Conservation (phyloP, 2,797 vertebrate genomes). For the Morelia viridis region DNA sequence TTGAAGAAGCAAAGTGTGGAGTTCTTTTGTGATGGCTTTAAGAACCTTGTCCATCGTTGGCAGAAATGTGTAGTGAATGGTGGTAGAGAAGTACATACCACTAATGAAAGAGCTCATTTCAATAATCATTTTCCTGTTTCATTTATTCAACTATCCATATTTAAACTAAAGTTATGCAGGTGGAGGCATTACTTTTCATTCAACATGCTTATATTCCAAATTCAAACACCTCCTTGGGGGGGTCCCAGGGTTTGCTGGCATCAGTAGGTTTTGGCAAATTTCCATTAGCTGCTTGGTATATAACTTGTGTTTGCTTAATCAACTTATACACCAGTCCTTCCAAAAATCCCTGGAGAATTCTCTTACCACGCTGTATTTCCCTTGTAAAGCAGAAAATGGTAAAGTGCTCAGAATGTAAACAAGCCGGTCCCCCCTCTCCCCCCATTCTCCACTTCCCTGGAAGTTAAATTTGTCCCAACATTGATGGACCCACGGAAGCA, state of each 20-base stretch:
- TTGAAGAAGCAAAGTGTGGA: not conserved
- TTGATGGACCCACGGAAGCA: too few species aligned
- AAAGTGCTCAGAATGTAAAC: too few species aligned
- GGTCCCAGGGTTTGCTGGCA: not conserved
- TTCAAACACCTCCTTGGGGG: not conserved
- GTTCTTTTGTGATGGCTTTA: not conserved
- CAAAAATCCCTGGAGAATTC: too few species aligned
- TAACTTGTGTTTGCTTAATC: too few species aligned
- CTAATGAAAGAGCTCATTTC: not conserved
- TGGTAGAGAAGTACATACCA: not conserved
- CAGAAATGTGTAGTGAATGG: not conserved
- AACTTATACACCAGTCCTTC: too few species aligned
- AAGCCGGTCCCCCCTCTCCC: too few species aligned
- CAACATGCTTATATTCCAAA: not conserved
- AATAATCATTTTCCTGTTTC: not conserved
- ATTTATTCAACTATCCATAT: not conserved
- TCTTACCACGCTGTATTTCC: too few species aligned
- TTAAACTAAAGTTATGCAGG: not conserved
- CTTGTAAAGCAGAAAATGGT: too few species aligned
- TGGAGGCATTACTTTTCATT: not conserved
- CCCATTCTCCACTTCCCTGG: too few species aligned
- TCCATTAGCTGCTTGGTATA: not conserved
- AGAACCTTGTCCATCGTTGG: not conserved
- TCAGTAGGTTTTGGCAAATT: not conserved
- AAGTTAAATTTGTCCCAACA: too few species aligned